Evolutionary conservation across 2,888 invertebrate genomes (phyloP), one percentile per base, ranked within the genome.

Genomic region (Drosophila melanocephala): DNA sequence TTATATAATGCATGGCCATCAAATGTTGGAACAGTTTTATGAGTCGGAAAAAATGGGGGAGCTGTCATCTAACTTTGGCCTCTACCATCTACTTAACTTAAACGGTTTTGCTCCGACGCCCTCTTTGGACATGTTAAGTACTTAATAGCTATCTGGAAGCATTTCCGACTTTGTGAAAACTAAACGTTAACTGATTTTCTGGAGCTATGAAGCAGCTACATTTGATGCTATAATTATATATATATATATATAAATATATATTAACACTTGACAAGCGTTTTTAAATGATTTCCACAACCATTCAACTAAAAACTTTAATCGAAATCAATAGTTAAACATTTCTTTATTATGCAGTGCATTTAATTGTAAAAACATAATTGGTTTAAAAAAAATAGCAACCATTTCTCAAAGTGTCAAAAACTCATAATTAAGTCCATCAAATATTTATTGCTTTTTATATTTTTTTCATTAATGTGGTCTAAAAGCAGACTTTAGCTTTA

Each of bases 21-120:
- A 73, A 58, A 33, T 53, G 42, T 50, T 58, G 57, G 39, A 59
- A 57, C 70, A 58, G 70, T 26, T 57, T 57, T 47, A 58, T 61
- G 72, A 59, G 26, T 28, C 2, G 9, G 0, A 32, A 12, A 53
- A 53, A 35, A 22, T 22, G 33, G 7, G 28, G 35, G 44, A 37
- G n/a, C 58, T 58, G 32, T 44, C 37, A 47, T 50, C 50, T 4
- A n/a, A 47, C 28, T 35, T n/a, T 30, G 26, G 5, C 16, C 62
- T 26, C 19, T 5, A 57, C 57, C 62, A n/a, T 51, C 26, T 37
- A 60, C 60, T 65, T 65, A 65, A 51, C 37, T 14, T 65, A 60
- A 65, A 65, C 64, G 5, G 64, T 50, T 44, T 30, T 12, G 22
- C 35, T 12, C n/a, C 26, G 12, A 42, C 55, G 55, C 62, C 62